A percentile compares a stretch with the other conserved stretches of the same genome.
phyloP scores from a whole-genome alignment of 1,140 invertebrate genomes.

The Nebria ingens region DNA sequence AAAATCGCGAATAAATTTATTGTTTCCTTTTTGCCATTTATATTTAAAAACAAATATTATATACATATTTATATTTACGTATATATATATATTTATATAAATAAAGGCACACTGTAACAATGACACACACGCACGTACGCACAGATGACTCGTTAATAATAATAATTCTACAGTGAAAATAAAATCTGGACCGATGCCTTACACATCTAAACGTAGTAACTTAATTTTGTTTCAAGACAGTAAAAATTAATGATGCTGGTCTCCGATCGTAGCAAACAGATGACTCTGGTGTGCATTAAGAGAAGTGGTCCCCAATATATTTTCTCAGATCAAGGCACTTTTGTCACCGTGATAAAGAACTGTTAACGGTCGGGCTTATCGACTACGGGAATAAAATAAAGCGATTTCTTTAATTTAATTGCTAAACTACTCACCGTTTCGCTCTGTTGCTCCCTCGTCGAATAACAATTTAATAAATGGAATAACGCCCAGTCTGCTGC shows the following conservation, averaged over 20 bases:
- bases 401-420: constrained; percentile 9
- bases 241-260: not conserved
- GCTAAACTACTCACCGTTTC: not conserved
- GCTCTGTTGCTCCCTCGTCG: not conserved
- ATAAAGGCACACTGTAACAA: too few species aligned
- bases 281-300: constrained; percentile 1
- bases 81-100: too few species aligned
- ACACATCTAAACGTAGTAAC: not conserved
- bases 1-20: too few species aligned
- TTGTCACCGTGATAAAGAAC: constrained; percentile 8
- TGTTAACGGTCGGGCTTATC: constrained; percentile 4
- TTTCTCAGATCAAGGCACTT: constrained; percentile 7
- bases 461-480: too few species aligned
- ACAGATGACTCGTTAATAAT: not conserved
- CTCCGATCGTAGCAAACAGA: not conserved
- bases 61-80: too few species aligned
- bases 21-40: too few species aligned
- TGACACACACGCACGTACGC: too few species aligned
- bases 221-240: not conserved
- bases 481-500: too few species aligned
- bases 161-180: too few species aligned
- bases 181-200: too few species aligned
- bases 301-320: constrained; percentile 1
- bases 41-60: too few species aligned
- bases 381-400: not conserved